phyloP scores from a whole-genome alignment of 2,113 vertebrate genomes.

The Pseudorectes ferrugineus region DNA sequence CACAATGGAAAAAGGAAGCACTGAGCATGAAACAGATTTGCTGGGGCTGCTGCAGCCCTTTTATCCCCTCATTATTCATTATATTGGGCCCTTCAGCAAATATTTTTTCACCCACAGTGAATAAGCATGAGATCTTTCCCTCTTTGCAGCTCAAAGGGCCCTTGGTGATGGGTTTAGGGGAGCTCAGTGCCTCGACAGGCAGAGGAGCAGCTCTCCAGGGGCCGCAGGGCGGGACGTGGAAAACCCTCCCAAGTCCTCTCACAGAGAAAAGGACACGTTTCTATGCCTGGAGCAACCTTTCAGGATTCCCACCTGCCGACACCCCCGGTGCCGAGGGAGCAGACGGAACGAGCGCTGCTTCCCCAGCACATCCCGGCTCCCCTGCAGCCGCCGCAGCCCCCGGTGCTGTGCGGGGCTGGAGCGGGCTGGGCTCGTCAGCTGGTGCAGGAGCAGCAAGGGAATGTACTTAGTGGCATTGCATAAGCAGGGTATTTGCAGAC shows the following conservation, averaged over 20 bases:
- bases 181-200: not conserved
- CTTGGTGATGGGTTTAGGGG: not conserved
- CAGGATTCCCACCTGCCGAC: not conserved
- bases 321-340: accelerated
- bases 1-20: not conserved
- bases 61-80: not conserved
- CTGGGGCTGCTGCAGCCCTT: not conserved
- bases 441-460: not conserved
- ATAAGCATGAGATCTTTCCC: not conserved
- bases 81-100: not conserved
- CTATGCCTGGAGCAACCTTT: too few relatives aligned
- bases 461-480: not conserved
- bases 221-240: not conserved
- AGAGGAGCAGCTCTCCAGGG: not conserved
- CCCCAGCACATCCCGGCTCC: not conserved
- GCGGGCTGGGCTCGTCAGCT: not conserved
- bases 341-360: accelerated
- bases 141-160: not conserved
- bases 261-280: not conserved
- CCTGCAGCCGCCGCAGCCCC: not conserved
- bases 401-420: not conserved
- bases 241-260: not conserved
- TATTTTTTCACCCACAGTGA: not conserved
- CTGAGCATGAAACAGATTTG: not conserved
- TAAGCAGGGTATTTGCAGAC: slow-evolving; percentile 16